Conservation (phyloP, 53 echinoderm and acorn worm genomes). For the Stichopus horrens region DNA sequence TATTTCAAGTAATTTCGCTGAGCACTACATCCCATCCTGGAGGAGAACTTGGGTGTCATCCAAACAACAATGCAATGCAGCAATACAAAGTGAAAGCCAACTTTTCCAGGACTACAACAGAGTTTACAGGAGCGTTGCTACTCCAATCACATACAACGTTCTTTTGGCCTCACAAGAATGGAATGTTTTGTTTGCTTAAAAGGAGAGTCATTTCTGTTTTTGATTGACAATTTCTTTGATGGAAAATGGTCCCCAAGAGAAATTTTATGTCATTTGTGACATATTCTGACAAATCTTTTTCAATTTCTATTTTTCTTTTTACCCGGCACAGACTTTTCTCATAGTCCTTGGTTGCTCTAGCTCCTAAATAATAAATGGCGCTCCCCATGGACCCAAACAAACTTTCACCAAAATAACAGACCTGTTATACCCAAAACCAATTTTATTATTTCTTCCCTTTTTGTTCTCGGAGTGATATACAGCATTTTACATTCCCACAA, state of each 20-base stretch:
- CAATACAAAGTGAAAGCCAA: no score
- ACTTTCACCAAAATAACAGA: conserved; percentile 13
- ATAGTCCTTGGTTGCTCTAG: background rate
- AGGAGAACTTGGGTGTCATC: no score
- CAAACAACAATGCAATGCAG: no score
- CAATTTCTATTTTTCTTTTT: background rate
- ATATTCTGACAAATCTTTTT: background rate
- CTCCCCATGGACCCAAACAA: conserved; percentile 43
- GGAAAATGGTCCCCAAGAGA: conserved; percentile 6
- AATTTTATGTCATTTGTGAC: background rate
- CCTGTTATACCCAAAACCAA: conserved; percentile 6
- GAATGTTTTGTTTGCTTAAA: background rate
- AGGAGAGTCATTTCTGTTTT: background rate
- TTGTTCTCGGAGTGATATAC: background rate
- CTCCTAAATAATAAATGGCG: conserved; percentile 46
- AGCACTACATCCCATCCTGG: no score
- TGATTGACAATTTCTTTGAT: background rate
- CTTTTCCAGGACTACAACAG: no score
- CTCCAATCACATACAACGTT: no score
- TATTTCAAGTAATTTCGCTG: no score
- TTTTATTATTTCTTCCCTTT: conserved; percentile 33
- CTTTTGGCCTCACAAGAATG: background rate
- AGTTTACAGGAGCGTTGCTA: no score
- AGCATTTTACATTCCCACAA: conserved; percentile 2
- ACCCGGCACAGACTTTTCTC: background rate